Percentiles rank a stretch among this genome's conserved stretches.
These are phyloP conservation scores for Megalonaias nervosa DNA, from an alignment of 1,140 invertebrate species.

Conservation along the genomic window DNA sequence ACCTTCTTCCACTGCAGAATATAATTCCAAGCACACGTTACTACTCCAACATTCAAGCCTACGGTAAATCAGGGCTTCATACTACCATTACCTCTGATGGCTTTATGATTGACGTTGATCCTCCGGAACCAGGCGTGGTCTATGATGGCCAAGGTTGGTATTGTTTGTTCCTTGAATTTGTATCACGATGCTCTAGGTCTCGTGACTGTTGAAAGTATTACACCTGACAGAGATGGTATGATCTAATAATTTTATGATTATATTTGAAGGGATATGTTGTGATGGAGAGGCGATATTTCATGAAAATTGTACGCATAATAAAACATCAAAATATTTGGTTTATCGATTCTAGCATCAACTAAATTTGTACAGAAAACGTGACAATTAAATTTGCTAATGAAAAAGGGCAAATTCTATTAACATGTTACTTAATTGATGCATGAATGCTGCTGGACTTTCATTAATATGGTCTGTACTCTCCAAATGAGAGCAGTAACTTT, in stretches of 20 bases:
- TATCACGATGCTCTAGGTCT: neutral
- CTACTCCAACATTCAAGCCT: conserved; percentile 27
- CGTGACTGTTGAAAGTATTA: neutral
- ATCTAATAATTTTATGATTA: neutral
- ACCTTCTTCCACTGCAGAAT: conserved; percentile 7
- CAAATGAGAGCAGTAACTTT: no score
- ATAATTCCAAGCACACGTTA: conserved; percentile 18
- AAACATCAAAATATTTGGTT: neutral
- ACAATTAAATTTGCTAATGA: no score
- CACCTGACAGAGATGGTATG: neutral
- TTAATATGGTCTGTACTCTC: no score
- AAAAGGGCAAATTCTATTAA: no score
- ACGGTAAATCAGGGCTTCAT: conserved; percentile 27
- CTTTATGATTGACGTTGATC: conserved; percentile 27
- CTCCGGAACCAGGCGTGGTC: conserved; percentile 28
- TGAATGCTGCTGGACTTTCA: no score
- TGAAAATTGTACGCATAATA: neutral
- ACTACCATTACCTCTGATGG: conserved; percentile 35
- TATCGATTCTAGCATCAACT: neutral
- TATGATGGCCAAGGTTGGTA: conserved; percentile 33
- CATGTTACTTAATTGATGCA: no score
- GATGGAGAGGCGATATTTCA: neutral
- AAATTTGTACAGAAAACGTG: no score
- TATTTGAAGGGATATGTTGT: neutral
- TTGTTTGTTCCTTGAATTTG: no score